Conservation (phyloP, 1,140 invertebrate species). For the Drosophila auraria region DNA sequence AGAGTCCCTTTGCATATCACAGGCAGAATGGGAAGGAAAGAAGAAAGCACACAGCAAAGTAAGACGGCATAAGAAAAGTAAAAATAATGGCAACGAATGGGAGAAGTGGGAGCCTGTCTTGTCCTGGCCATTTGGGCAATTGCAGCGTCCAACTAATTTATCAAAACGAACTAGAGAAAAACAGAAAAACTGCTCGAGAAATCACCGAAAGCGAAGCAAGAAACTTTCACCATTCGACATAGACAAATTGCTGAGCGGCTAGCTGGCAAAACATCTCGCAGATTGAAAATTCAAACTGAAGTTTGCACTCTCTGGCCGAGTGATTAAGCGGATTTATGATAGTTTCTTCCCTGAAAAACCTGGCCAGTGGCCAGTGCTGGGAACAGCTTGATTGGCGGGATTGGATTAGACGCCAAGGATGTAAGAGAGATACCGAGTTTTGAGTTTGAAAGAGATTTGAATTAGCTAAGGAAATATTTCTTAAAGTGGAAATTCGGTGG, state of each 20-base stretch:
- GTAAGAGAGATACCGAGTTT: neutral
- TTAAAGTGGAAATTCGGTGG: neutral
- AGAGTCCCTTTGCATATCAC: constrained; percentile 25
- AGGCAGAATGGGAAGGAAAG: neutral
- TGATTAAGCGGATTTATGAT: constrained; percentile 22
- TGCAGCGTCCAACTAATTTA: constrained; percentile 56
- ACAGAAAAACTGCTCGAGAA: neutral
- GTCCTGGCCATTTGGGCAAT: constrained; percentile 51
- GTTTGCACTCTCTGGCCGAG: neutral
- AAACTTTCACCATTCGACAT: constrained; percentile 32
- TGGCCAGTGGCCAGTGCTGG: neutral
- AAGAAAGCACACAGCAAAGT: neutral
- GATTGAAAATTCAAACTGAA: constrained; percentile 13
- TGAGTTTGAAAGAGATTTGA: neutral
- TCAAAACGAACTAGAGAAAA: constrained; percentile 39
- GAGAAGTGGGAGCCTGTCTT: neutral
- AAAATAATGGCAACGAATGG: constrained; percentile 4
- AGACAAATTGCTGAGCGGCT: constrained; percentile 27
- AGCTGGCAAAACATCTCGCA: constrained; percentile 15
- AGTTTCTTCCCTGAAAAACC: neutral
- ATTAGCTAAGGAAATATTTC: neutral
- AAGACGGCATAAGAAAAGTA: neutral
- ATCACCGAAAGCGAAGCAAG: constrained; percentile 4
- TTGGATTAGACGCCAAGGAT: neutral
- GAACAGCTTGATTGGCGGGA: neutral